Evolutionary conservation across 2,888 invertebrate genomes (phyloP).

Genomic region (Fragum fragum): DNA sequence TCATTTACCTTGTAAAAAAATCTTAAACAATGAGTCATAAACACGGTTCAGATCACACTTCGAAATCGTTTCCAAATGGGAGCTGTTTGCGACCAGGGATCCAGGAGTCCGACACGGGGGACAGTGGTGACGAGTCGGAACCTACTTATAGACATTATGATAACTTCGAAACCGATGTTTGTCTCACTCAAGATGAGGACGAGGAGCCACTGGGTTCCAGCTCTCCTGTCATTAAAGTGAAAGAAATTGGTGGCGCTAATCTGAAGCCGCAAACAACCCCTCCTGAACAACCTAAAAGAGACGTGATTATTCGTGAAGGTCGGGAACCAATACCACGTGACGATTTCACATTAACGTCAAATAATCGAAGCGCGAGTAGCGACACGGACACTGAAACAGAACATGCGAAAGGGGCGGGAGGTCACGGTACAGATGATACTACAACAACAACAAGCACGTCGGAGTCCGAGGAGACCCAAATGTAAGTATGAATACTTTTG

Average conservation of each 20-base stretch:
- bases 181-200: slow-evolving; percentile 73
- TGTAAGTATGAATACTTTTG: slow-evolving; percentile 69
- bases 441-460: slow-evolving; percentile 71
- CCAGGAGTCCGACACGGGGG: slow-evolving; percentile 72
- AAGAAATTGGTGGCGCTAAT: slow-evolving; percentile 35
- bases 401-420: slow-evolving; percentile 51
- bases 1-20: neutral
- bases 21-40: slow-evolving; percentile 3
- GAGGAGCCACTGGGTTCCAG: slow-evolving; percentile 60
- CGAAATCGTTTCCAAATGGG: slow-evolving; percentile 25
- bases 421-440: slow-evolving; percentile 68
- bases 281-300: slow-evolving; percentile 15
- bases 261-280: neutral
- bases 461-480: slow-evolving; percentile 76
- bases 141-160: slow-evolving; percentile 72
- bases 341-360: slow-evolving; percentile 24
- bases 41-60: slow-evolving; percentile 5
- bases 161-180: slow-evolving; percentile 74
- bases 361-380: slow-evolving; percentile 64
- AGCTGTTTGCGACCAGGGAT: slow-evolving; percentile 63
- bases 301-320: slow-evolving; percentile 28
- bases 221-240: slow-evolving; percentile 31
- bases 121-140: slow-evolving; percentile 73
- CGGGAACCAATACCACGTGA: slow-evolving; percentile 43
- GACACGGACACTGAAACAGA: slow-evolving; percentile 74